A percentile compares a stretch with the other conserved stretches of the same genome.
Conservation (phyloP, 2,113 vertebrate genomes). For the Malaclemys terrapin region DNA sequence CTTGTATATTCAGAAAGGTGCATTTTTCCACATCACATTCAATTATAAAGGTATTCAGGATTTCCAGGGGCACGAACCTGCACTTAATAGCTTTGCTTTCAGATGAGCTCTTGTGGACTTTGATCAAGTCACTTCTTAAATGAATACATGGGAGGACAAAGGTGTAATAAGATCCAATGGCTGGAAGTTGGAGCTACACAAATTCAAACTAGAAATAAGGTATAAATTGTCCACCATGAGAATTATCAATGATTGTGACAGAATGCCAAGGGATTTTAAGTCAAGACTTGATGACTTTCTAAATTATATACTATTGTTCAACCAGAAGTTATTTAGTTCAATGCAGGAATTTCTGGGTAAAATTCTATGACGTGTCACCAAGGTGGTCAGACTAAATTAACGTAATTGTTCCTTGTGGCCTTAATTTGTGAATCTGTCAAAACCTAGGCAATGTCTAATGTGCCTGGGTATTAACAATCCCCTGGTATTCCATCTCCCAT, state of each 20-base stretch:
- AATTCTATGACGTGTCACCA: neutral
- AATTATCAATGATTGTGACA: neutral
- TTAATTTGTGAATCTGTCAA: neutral
- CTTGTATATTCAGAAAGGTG: neutral
- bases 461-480: neutral
- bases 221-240: neutral
- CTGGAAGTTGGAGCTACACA: neutral
- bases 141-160: accelerated
- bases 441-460: no score
- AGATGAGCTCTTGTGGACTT: neutral
- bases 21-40: accelerated
- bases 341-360: neutral
- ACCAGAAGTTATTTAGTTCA: neutral
- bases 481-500: neutral
- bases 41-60: accelerated
- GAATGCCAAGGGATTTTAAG: neutral
- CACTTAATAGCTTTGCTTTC: accelerated
- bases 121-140: neutral
- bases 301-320: neutral
- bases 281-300: neutral
- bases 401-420: no score
- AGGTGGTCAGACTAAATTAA: neutral
- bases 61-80: accelerated
- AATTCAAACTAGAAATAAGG: neutral
- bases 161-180: neutral